phyloP scores from a whole-genome alignment of 2,888 invertebrate genomes.

The Ophion ellenae region DNA sequence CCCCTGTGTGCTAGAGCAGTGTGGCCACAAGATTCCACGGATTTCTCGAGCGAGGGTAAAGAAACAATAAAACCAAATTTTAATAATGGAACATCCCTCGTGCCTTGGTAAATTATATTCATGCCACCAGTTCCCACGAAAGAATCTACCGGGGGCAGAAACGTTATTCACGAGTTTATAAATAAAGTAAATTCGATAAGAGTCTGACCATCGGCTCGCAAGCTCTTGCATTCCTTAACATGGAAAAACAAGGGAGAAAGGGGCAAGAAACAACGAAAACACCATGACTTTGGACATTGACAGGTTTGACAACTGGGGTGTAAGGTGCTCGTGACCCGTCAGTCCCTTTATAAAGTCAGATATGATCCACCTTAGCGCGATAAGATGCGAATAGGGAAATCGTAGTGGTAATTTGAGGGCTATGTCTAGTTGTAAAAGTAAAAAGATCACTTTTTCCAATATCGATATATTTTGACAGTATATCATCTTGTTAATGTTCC shows the following conservation, averaged over 20 bases:
- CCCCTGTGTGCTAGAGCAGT: too few species aligned
- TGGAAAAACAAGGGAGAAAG: background rate
- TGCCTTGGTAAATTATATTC: background rate
- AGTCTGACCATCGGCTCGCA: constrained; percentile 8
- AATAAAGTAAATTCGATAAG: constrained; percentile 24
- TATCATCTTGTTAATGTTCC: too few species aligned
- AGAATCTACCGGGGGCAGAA: background rate
- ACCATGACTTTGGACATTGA: background rate
- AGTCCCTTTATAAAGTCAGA: background rate
- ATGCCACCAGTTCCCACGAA: background rate
- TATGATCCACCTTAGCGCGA: background rate
- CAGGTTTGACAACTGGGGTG: background rate
- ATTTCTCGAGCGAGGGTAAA: too few species aligned
- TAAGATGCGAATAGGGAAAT: constrained; percentile 1
- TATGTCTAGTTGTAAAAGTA: too few species aligned
- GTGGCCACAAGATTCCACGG: too few species aligned
- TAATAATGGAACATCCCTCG: background rate
- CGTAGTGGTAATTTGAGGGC: background rate
- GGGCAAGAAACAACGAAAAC: background rate
- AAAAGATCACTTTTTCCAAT: too few species aligned
- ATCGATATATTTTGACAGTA: too few species aligned
- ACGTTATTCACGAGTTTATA: constrained; percentile 10
- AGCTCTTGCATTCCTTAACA: background rate
- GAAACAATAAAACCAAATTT: too few species aligned
- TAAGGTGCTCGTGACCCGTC: constrained; percentile 4